Base-by-base conservation (phyloP, 2,113 vertebrate species). In the Catharus fuscescens region DNA sequence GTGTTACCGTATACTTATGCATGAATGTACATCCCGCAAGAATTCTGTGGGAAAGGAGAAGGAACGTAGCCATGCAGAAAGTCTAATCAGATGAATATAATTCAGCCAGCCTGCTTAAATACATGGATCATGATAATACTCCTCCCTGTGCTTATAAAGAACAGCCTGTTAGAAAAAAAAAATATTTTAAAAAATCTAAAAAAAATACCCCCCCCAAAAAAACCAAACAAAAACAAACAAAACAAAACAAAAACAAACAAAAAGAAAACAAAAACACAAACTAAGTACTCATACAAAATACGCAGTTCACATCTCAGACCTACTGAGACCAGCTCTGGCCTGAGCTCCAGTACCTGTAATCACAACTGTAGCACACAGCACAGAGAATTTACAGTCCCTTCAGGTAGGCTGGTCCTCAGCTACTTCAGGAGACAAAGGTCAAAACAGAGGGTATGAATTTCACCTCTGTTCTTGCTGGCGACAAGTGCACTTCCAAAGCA, bases 391-490 rank as follows among this genome's bases (percentile, higher is more conserved):
- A 32, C 71, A 17, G 21, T 66, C 62, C 26, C 16, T 80, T 60
- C 67, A 67, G 52, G 48, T 64, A 80, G 36, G 21, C 5, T 76
- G 52, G 40, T 93, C 69, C 69, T n/a, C 19, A 80, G 60, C n/a
- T 61, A 34, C 52, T n/a, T 66, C 2, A 1, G 80, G 53, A 91
- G n/a, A 54, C 52, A 74, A 64, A 84, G n/a, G 77, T 92, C 73
- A 61, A 60, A 66, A 44, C 5, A 61, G 57, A 88, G 57, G 86
- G 71, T 66, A 60, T 29, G 86, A 53, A 91, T 88, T 91, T 92
- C 94, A 71, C 88, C 77, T 64, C 80, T 3, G 1, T 28, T 59
- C 83, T 48, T 31, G 19, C 88, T 86, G 64, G 69, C 0, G 1
- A 77, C 1, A 4, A 60, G 44, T 11, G 31, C 23, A 5, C 67